phyloP scores from a whole-genome alignment of 2,113 vertebrate species.

The Perca schrenkii region DNA sequence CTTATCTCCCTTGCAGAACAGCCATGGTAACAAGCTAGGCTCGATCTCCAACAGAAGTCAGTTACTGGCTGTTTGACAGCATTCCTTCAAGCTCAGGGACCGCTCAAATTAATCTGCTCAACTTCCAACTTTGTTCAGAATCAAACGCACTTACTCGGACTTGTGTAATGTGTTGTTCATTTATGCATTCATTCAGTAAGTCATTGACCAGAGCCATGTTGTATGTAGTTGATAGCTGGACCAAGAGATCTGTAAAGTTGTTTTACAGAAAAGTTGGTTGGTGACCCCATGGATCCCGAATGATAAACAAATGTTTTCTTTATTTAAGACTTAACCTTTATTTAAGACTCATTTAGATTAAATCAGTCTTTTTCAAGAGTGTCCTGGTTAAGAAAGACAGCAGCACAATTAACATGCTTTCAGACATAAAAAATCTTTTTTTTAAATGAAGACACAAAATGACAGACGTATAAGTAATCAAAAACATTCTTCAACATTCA shows the following conservation, averaged over 20 bases:
- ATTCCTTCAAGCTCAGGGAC: slow-evolving; percentile 46
- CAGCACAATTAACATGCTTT: too few species aligned
- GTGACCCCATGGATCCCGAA: too few species aligned
- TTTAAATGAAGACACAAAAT: too few species aligned
- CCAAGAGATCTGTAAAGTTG: neutral
- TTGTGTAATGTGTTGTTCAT: neutral
- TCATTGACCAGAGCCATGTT: neutral
- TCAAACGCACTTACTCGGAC: neutral
- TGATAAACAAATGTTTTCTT: too few species aligned
- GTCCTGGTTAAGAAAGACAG: too few species aligned
- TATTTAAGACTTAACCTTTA: too few species aligned
- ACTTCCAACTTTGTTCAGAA: slow-evolving; percentile 41
- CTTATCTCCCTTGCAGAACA: slow-evolving; percentile 71
- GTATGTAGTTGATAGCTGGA: neutral
- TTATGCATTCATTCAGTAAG: neutral
- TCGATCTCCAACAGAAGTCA: slow-evolving; percentile 57
- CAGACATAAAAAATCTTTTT: too few species aligned
- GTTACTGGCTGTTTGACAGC: slow-evolving; percentile 40
- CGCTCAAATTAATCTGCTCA: slow-evolving; percentile 40
- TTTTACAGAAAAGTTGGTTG: too few species aligned
- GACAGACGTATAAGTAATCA: too few species aligned
- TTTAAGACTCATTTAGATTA: too few species aligned
- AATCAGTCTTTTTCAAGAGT: too few species aligned
- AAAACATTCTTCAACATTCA: too few species aligned
- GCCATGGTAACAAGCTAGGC: slow-evolving; percentile 17